Percentiles rank a stretch among this genome's conserved stretches.
Conservation (phyloP, 1,140 invertebrate genomes). For the Drosophila tsacasi region DNA sequence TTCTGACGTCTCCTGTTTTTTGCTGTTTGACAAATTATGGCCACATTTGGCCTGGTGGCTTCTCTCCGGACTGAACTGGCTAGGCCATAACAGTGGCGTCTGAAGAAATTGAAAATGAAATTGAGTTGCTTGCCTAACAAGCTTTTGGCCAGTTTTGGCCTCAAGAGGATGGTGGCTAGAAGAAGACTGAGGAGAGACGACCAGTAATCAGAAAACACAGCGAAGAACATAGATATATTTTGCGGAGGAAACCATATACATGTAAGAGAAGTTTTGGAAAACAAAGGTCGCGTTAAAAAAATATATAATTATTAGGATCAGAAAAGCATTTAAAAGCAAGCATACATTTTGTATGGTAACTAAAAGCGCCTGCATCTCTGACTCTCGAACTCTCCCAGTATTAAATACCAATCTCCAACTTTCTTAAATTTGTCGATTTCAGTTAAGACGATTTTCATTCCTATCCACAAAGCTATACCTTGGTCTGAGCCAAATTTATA, state of each 20-base stretch:
- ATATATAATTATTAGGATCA: not conserved
- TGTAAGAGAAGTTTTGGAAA: not conserved
- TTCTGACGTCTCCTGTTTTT: slow-evolving; percentile 25
- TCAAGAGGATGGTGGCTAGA: slow-evolving; percentile 28
- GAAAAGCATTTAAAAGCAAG: not conserved
- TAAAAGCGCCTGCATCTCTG: not conserved
- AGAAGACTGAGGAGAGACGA: slow-evolving; percentile 2
- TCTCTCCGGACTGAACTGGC: slow-evolving; percentile 17
- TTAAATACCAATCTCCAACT: not conserved
- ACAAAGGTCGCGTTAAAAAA: not conserved
- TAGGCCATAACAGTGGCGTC: slow-evolving; percentile 27
- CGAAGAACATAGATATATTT: slow-evolving; percentile 11
- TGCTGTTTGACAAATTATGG: slow-evolving; percentile 77
- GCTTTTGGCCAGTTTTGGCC: slow-evolving; percentile 53
- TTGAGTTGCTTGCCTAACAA: slow-evolving; percentile 76
- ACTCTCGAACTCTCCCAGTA: accelerated
- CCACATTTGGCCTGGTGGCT: slow-evolving; percentile 60
- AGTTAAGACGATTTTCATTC: not conserved
- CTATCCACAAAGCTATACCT: not conserved
- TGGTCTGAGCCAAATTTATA: slow-evolving; percentile 22
- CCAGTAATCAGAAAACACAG: not conserved
- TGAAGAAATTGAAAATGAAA: slow-evolving; percentile 77
- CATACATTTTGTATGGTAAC: not conserved
- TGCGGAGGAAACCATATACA: not conserved
- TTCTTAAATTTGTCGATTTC: not conserved